Conservation (phyloP, 2,888 invertebrate species). For the Ligdia adustata region DNA sequence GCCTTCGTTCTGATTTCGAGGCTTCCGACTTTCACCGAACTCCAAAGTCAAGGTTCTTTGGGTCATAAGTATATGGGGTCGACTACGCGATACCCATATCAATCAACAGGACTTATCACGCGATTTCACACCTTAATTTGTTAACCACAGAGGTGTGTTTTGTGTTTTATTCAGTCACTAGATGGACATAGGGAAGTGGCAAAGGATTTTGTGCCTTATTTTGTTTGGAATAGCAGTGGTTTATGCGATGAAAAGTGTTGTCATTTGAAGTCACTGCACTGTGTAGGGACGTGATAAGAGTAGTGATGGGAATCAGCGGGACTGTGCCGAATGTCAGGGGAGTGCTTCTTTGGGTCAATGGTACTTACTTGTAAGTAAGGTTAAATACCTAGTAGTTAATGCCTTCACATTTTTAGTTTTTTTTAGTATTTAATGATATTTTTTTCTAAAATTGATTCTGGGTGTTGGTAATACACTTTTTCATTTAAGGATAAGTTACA, state of each 20-base stretch:
- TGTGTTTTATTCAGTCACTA: conserved; percentile 32
- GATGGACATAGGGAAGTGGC: no score
- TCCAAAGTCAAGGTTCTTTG: conserved; percentile 68
- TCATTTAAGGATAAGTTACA: no score
- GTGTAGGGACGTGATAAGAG: conserved; percentile 62
- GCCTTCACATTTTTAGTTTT: no score
- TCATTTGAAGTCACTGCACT: conserved; percentile 44
- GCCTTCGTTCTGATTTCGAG: conserved; percentile 41
- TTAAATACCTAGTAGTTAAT: no score
- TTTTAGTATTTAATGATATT: no score
- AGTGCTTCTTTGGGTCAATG: conserved; percentile 10
- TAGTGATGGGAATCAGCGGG: conserved; percentile 44
- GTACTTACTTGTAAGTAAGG: no score
- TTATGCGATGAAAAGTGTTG: no score
- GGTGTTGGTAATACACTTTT: no score
- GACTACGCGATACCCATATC: conserved; percentile 55
- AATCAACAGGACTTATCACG: conserved; percentile 51
- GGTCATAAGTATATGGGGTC: conserved; percentile 74
- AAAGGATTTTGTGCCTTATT: no score
- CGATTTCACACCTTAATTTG: conserved; percentile 43
- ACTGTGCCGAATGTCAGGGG: conserved; percentile 28
- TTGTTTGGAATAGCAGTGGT: no score
- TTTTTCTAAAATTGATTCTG: no score
- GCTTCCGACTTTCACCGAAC: conserved; percentile 67
- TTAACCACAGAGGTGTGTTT: conserved; percentile 31